phyloP scores from a whole-genome alignment of 2,797 vertebrate genomes.

The Cygnus olor region DNA sequence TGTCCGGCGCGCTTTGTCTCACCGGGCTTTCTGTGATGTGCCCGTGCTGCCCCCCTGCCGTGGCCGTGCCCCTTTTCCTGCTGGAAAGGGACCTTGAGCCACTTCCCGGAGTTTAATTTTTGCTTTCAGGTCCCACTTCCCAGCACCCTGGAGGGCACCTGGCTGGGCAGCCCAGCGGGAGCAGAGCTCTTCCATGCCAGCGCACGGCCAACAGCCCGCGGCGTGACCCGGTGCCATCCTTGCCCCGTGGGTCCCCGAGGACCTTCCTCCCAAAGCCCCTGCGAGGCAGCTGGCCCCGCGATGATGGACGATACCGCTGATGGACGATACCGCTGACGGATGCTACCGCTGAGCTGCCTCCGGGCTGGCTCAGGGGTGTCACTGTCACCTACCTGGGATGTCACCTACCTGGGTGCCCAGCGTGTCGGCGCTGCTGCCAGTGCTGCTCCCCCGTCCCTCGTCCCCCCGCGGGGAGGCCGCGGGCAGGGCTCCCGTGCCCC shows the following conservation, averaged over 20 bases:
- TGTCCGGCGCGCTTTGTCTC: accelerated
- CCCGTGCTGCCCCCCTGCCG: neutral
- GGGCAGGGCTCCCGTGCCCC: neutral
- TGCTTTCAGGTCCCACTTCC: neutral
- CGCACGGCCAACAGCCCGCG: neutral
- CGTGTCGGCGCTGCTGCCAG: neutral
- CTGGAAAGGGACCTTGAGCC: neutral
- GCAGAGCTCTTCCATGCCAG: accelerated
- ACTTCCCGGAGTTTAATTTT: neutral
- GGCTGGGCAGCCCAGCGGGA: accelerated
- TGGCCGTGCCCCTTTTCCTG: neutral
- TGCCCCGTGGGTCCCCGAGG: accelerated
- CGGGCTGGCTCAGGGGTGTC: no score
- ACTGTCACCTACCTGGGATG: no score
- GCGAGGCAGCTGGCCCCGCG: neutral
- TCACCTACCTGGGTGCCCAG: neutral
- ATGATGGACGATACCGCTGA: no score
- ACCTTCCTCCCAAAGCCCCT: accelerated
- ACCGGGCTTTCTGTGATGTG: accelerated
- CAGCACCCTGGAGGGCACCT: neutral
- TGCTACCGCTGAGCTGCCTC: no score
- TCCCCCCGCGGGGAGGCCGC: neutral
- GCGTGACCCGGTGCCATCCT: neutral
- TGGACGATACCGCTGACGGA: no score
- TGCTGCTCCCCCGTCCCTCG: neutral